These are phyloP conservation scores for Pedionomus torquatus DNA, from an alignment of 2,113 vertebrate species.

Conservation along the genomic window DNA sequence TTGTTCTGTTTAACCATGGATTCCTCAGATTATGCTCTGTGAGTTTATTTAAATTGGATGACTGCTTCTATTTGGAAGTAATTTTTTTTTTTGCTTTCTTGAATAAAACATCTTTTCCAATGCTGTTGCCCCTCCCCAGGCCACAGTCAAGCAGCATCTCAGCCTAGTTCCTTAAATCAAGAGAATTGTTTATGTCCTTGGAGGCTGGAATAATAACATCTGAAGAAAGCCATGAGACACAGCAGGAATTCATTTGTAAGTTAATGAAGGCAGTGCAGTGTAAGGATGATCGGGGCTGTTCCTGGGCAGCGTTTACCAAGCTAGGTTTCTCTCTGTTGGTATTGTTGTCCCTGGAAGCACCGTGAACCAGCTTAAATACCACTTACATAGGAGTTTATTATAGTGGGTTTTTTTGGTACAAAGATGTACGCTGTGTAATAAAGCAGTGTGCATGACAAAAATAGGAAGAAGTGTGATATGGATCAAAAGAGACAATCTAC, in stretches of 20 bases:
- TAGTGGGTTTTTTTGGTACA: neutral
- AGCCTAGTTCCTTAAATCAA: slow-evolving; percentile 8
- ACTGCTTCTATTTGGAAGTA: slow-evolving; percentile 23
- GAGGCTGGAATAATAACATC: neutral
- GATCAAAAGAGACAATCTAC: neutral
- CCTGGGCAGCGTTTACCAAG: slow-evolving; percentile 8
- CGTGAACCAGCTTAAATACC: neutral
- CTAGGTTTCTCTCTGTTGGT: neutral
- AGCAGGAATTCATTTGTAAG: slow-evolving; percentile 18
- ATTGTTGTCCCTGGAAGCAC: neutral
- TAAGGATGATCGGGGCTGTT: neutral
- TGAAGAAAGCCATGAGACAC: neutral
- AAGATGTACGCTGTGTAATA: neutral
- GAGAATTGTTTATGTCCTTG: slow-evolving; percentile 18
- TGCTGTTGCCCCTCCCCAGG: neutral
- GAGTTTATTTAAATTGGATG: neutral
- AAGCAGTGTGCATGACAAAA: neutral
- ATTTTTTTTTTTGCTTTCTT: slow-evolving; percentile 13
- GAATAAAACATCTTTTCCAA: slow-evolving; percentile 25
- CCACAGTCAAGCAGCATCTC: neutral
- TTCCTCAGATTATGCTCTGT: neutral
- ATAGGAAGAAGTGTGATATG: neutral
- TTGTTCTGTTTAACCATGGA: neutral
- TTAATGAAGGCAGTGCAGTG: slow-evolving; percentile 14
- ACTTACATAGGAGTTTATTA: neutral